A percentile compares a stretch with the other conserved stretches of the same genome.
Evolutionary conservation across 2,113 vertebrate species (phyloP).

Genomic region (Colaptes auratus): DNA sequence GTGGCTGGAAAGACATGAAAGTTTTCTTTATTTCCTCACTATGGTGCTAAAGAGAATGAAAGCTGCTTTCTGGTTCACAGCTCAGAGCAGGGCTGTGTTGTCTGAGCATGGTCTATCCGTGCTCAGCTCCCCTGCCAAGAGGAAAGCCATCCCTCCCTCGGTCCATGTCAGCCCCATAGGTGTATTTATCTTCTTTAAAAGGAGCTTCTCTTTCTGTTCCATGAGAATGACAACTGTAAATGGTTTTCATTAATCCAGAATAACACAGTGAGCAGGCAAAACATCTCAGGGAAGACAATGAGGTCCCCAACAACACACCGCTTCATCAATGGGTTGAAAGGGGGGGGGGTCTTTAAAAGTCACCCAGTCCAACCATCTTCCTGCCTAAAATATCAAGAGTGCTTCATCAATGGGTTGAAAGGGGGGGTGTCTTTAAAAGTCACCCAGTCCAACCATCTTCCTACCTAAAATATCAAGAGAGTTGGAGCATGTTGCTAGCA

Average conservation of each 20-base stretch:
- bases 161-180: not conserved
- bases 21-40: not conserved
- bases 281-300: not conserved
- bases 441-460: not conserved
- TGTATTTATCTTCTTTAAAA: not conserved
- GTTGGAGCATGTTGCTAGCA: rapidly evolving
- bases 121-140: not conserved
- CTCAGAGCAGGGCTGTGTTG: not conserved
- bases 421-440: no score
- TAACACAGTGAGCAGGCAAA: not conserved
- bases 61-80: not conserved
- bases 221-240: not conserved
- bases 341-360: no score
- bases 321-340: no score
- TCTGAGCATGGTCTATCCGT: not conserved
- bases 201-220: not conserved
- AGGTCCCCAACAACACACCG: not conserved
- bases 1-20: not conserved
- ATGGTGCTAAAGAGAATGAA: not conserved
- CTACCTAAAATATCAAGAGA: not conserved
- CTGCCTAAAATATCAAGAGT: not conserved
- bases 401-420: no score
- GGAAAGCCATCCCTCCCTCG: not conserved
- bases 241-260: not conserved
- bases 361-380: not conserved